phyloP scores from a whole-genome alignment of 2,888 invertebrate species.

The Athrips mouffetella region DNA sequence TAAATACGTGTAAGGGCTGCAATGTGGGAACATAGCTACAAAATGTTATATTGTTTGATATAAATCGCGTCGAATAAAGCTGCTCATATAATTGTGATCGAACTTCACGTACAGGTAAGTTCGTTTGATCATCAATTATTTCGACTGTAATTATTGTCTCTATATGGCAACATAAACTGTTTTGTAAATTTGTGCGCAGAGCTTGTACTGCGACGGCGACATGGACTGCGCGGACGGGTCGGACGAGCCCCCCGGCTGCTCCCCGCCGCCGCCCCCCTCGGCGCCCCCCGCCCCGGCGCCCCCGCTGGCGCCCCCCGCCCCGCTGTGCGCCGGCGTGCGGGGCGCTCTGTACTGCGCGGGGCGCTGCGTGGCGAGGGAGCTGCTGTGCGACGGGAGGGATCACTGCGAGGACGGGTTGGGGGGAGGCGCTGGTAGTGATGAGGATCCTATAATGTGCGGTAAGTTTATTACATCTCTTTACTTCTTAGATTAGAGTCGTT shows the following conservation, averaged over 20 bases:
- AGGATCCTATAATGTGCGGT: conserved; percentile 75
- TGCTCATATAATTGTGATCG: no score
- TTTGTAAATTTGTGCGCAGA: conserved; percentile 43
- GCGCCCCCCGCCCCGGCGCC: conserved; percentile 48
- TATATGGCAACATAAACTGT: no score
- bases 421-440: conserved; percentile 78
- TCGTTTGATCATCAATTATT: no score
- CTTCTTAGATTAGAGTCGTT: no score
- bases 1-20: no score
- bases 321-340: conserved; percentile 43
- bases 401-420: conserved; percentile 84
- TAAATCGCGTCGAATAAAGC: no score
- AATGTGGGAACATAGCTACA: no score
- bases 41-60: no score
- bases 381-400: conserved; percentile 84
- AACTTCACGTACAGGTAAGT: no score
- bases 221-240: conserved; percentile 83
- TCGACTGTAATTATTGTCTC: no score
- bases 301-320: conserved; percentile 45
- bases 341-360: conserved; percentile 81
- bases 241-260: conserved; percentile 80
- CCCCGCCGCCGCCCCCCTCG: conserved; percentile 21
- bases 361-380: conserved; percentile 81
- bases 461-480: conserved; percentile 31
- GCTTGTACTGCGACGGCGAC: conserved; percentile 82